phyloP scores from a whole-genome alignment of 2,113 vertebrate genomes.

The Lophotis ruficrista region DNA sequence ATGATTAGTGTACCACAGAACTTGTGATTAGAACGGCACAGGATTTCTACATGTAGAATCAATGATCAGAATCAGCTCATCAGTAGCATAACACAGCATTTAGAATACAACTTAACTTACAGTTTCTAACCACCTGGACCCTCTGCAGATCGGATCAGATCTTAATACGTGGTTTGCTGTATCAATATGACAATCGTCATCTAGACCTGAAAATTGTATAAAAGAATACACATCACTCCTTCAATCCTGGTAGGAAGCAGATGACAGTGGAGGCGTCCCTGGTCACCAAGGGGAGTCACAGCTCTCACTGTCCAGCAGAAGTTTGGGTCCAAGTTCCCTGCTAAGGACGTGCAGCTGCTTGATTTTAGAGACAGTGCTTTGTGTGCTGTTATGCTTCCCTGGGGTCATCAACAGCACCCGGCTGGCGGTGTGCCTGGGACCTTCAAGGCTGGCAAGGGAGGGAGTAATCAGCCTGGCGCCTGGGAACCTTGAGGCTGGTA shows the following conservation, averaged over 20 bases:
- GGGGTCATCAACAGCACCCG: not conserved
- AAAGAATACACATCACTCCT: not conserved
- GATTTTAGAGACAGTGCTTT: not conserved
- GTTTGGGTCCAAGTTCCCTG: not conserved
- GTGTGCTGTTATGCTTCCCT: not conserved
- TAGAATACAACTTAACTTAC: not conserved
- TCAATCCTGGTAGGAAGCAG: not conserved
- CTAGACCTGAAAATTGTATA: not conserved
- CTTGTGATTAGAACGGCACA: not conserved
- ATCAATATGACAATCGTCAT: not conserved
- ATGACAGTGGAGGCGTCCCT: not conserved
- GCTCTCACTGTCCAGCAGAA: not conserved
- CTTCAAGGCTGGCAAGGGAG: not conserved
- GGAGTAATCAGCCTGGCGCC: fast-evolving
- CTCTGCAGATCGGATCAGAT: not conserved
- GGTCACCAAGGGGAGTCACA: not conserved
- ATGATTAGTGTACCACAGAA: not conserved
- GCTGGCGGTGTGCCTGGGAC: fast-evolving
- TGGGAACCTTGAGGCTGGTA: not conserved
- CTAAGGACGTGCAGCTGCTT: not conserved
- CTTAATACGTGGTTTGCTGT: not conserved
- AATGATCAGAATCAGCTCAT: not conserved
- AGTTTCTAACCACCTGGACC: not conserved
- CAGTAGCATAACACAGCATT: not conserved
- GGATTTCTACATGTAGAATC: not conserved